Evolutionary conservation across 2,113 vertebrate species (phyloP), one percentile per base, ranked within the genome.

Genomic region (Hemiprocne comata): DNA sequence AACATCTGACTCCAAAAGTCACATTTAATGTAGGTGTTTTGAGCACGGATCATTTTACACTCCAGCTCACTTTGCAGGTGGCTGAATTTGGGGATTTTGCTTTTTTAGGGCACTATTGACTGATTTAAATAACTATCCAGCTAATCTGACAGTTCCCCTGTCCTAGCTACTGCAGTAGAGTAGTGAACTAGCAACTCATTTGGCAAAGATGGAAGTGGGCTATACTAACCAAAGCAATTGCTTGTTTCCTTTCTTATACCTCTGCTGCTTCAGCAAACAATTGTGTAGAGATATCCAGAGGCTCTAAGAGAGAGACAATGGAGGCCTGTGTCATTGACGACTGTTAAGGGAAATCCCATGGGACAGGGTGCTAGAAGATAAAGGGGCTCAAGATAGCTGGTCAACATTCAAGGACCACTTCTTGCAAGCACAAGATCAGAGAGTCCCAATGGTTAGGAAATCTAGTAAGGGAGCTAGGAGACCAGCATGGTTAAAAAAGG

Each of bases 21-120:
- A 17, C 10, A n/a, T 65, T 73, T 70, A 36, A 61, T 36, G 11
- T 29, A 62, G 29, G 50, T 50, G 7, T 14, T 34, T 85, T 81
- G 10, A 4, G 2, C 20, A 29, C 0, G 0, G 26, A 48, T 64
- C 33, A 3, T 44, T 25, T 85, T 72, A 25, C 10, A 24, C 2
- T 8, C 5, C 19, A 33, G 0, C 67, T 65, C 13, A 19, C 26
- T 40, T 82, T 71, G 69, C 6, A 70, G 60, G 13, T 29, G 4
- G 8, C 21, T 80, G n/a, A 57, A 40, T 90, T 31, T 36, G 15
- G 31, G 25, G 6, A 40, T 44, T 80, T 80, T 40, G 5, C 18
- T 18, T 33, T 85, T 88, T 61, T 38, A 80, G n/a, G 34, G 6
- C 11, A 29, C 18, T 61, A 1, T 9, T 58, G 33, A 8, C 14